Percentiles rank a stretch among this genome's conserved stretches.
These are phyloP conservation scores for Strigops habroptila DNA, from an alignment of 2,113 vertebrate species.

Conservation along the genomic window DNA sequence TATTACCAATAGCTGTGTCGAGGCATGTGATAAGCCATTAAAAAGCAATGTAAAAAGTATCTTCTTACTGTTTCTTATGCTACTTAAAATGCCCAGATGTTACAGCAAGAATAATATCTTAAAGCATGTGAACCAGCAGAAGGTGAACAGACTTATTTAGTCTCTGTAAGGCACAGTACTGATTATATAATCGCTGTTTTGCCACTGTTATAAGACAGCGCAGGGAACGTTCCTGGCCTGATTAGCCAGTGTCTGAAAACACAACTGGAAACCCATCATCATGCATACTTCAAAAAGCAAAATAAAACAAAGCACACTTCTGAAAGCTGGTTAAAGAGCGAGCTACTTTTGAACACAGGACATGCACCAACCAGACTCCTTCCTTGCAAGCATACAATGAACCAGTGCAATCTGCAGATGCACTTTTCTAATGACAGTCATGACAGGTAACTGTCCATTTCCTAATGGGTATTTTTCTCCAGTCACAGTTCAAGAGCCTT, in stretches of 20 bases:
- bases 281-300: background rate
- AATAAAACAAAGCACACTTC: background rate
- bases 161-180: background rate
- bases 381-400: background rate
- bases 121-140: background rate
- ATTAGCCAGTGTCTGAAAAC: conserved; percentile 30
- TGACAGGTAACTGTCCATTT: background rate
- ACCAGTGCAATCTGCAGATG: background rate
- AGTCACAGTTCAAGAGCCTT: background rate
- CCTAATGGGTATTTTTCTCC: background rate
- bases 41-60: background rate
- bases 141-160: conserved; percentile 20
- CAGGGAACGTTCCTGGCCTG: conserved; percentile 29
- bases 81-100: background rate
- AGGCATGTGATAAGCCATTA: background rate
- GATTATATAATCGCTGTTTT: conserved; percentile 54
- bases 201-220: conserved; percentile 30
- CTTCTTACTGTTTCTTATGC: background rate
- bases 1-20: background rate
- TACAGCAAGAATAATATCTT: background rate
- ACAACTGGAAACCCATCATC: background rate
- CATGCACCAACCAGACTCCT: background rate
- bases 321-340: background rate
- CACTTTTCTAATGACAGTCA: background rate
- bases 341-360: background rate